phyloP scores from a whole-genome alignment of 2,797 vertebrate genomes.

The Echiichthys vipera region DNA sequence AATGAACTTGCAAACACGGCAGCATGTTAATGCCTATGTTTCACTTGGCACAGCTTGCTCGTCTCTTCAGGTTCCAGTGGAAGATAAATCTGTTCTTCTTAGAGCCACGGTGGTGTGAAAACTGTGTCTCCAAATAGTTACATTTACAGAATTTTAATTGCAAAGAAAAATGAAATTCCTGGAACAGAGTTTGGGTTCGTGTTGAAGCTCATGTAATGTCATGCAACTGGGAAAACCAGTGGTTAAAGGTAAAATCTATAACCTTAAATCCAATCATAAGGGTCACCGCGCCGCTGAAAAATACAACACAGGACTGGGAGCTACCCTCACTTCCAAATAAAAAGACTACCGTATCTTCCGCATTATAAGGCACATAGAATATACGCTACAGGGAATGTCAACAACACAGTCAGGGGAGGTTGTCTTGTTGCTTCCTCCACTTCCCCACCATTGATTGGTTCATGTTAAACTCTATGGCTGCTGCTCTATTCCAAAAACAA shows the following conservation, averaged over 20 bases:
- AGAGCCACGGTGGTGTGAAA: not conserved
- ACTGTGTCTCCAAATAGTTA: not conserved
- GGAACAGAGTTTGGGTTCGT: not conserved
- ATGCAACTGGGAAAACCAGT: not conserved
- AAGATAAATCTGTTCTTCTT: conserved; percentile 15
- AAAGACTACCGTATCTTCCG: too few relatives aligned
- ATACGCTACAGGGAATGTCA: too few relatives aligned
- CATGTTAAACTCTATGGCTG: too few relatives aligned
- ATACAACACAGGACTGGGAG: not conserved
- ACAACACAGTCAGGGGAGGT: too few relatives aligned
- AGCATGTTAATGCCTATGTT: conserved; percentile 45
- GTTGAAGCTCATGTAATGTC: too few relatives aligned
- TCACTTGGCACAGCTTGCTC: conserved; percentile 25
- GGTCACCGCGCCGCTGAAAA: not conserved
- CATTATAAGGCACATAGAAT: too few relatives aligned
- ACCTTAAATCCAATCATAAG: not conserved
- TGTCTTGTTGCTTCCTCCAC: too few relatives aligned
- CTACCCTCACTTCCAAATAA: not conserved
- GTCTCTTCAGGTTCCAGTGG: conserved; percentile 32
- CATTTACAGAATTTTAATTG: not conserved
- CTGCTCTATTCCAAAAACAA: too few relatives aligned
- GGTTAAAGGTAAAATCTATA: not conserved
- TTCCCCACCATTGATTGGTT: too few relatives aligned
- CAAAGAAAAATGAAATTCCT: not conserved
- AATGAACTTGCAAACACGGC: conserved; percentile 55